phyloP scores from a whole-genome alignment of 2,888 invertebrate genomes.

The Lymantria monacha region DNA sequence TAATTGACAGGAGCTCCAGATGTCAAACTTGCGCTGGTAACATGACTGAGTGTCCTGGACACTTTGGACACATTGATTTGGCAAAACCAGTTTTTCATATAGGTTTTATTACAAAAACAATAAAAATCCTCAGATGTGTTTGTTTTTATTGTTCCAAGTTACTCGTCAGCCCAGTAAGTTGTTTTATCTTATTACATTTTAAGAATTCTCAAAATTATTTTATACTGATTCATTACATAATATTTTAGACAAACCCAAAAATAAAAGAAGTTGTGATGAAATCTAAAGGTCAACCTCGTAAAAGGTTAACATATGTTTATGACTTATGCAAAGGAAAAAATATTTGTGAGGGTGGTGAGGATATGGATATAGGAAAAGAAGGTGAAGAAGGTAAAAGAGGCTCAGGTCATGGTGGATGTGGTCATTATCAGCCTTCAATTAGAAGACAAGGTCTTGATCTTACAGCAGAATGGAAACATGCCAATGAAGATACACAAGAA shows the following conservation, averaged over 20 bases:
- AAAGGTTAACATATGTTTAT: constrained; percentile 96
- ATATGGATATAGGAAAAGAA: constrained; percentile 95
- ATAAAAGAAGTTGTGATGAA: constrained; percentile 97
- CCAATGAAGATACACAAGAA: constrained; percentile 99
- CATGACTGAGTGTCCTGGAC: constrained; percentile 99
- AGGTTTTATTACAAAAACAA: constrained; percentile 98
- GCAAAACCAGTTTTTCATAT: constrained; percentile 99
- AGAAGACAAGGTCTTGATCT: constrained; percentile 95
- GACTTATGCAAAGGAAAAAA: constrained; percentile 99
- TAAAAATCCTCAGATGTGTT: constrained; percentile 98
- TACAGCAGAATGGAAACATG: constrained; percentile 98
- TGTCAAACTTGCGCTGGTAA: constrained; percentile 98
- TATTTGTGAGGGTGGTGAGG: constrained; percentile 99
- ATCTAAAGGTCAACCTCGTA: constrained; percentile 97
- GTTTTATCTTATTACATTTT: background rate
- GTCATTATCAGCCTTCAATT: constrained; percentile 97
- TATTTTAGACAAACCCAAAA: constrained; percentile 91
- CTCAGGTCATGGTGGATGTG: constrained; percentile 96
- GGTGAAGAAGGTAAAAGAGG: constrained; percentile 84
- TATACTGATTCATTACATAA: constrained; percentile 4
- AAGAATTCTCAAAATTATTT: background rate
- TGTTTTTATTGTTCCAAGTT: constrained; percentile 99
- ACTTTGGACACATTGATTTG: constrained; percentile 99
- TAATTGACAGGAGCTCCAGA: constrained; percentile 95
- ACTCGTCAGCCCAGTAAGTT: constrained; percentile 95